These are phyloP conservation scores for Eublepharis macularius DNA, from an alignment of 2,113 vertebrate genomes.

Conservation along the genomic window DNA sequence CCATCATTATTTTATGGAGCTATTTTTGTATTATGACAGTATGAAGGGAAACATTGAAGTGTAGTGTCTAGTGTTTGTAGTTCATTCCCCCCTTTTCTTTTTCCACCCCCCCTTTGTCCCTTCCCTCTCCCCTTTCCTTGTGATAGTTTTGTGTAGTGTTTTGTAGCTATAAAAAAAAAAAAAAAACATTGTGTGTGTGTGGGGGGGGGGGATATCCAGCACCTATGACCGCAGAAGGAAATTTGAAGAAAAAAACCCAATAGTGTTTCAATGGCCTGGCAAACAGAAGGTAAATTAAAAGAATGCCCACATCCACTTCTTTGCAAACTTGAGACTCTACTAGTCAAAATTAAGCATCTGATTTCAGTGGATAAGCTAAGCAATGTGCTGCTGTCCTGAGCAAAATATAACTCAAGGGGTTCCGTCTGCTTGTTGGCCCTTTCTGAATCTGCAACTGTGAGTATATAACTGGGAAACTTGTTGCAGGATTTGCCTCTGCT, in stretches of 20 bases:
- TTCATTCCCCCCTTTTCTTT: too few species aligned
- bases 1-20: too few species aligned
- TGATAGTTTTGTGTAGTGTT: too few species aligned
- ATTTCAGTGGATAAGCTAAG: not conserved
- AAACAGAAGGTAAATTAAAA: not conserved
- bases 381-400: not conserved
- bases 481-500: constrained; percentile 58
- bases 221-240: not conserved
- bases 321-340: not conserved
- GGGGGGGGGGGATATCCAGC: too few species aligned
- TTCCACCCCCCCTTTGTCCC: too few species aligned
- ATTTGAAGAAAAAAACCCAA: constrained; percentile 22
- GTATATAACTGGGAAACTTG: constrained; percentile 13
- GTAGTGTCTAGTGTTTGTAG: too few species aligned
- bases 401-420: not conserved
- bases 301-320: not conserved
- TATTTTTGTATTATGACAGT: too few species aligned
- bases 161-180: too few species aligned
- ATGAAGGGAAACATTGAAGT: too few species aligned
- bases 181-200: too few species aligned
- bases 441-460: constrained; percentile 5
- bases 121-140: too few species aligned
- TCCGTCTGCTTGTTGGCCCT: not conserved
- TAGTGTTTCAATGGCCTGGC: not conserved
- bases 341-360: not conserved